Evolutionary conservation across 2,888 invertebrate species (phyloP).

Genomic region (Eucera pruinosa): DNA sequence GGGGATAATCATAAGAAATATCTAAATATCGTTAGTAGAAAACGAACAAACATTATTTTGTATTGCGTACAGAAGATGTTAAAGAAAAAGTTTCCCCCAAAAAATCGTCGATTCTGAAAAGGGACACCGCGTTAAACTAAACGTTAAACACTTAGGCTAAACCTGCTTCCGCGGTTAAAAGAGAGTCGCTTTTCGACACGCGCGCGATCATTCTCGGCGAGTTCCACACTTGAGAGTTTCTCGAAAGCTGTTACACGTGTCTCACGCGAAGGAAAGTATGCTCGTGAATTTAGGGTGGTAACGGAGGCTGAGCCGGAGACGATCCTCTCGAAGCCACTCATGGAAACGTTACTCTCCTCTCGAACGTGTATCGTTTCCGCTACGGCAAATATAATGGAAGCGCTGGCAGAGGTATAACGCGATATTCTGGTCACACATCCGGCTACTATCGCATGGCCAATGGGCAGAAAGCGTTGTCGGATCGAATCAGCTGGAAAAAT

Average conservation of each 20-base stretch:
- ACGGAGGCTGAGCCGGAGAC: neutral
- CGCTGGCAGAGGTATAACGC: conserved; percentile 25
- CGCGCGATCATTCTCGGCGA: neutral
- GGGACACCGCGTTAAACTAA: neutral
- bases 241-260: conserved; percentile 10
- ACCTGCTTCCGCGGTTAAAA: too few relatives aligned
- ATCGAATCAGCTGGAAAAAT: conserved; percentile 59
- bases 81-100: too few relatives aligned
- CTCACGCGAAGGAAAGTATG: too few relatives aligned
- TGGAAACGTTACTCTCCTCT: conserved; percentile 20
- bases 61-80: too few relatives aligned
- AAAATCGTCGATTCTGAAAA: too few relatives aligned
- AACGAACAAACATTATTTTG: too few relatives aligned
- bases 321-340: conserved; percentile 11
- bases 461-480: conserved; percentile 64
- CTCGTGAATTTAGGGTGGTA: conserved; percentile 15
- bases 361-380: conserved; percentile 28
- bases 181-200: neutral
- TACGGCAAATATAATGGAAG: conserved; percentile 39
- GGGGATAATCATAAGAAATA: too few relatives aligned
- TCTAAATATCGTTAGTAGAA: too few relatives aligned
- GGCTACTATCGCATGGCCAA: conserved; percentile 49
- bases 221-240: neutral
- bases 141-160: too few relatives aligned
- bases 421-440: conserved; percentile 59